Base-by-base conservation (phyloP, 2,797 vertebrate genomes). In the Rhinella marina region DNA sequence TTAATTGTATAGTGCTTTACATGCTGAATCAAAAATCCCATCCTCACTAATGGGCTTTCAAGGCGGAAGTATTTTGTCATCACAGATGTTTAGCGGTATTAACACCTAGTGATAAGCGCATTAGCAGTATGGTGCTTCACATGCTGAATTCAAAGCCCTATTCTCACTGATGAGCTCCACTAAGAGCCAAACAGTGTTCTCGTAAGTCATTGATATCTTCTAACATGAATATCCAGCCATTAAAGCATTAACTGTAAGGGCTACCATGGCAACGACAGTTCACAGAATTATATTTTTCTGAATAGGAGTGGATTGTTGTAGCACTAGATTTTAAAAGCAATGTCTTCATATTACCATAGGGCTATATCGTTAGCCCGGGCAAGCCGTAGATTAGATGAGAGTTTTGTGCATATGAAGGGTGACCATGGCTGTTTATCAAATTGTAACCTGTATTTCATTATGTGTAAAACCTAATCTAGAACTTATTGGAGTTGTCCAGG, bases 231-330 rank as follows among this genome's bases (percentile, higher is more conserved):
- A 48, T 11, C 70, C 50, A 23, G 13, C 75, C 50, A 77, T 77
- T 54, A 54, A 77, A 76, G 54, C 77, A 29, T 61, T 59, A 16
- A 10, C 16, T 19, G 54, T 59, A 80, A 80, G 78, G 78, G 57
- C 78, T 59, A 59, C 16, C 78, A 80, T 32, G 78, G 54, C 54
- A 59, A 61, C 23, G 78, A 80, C 54, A 27, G 77, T 79, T 79
- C 77, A 56, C 77, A 57, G 56, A 80, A 41, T 17, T 80, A 21
- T 59, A 61, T 80, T 80, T 57, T 80, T 80, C 78, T 56, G 27
- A 27, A 32, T 41, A 32, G 14, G 19, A 32, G 78, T 80, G 54
- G 54, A 57, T 80, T 61, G 27, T 80, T 21, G 50, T 77, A 77
- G 10, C 48, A 11, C 23, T 76, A 76, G 41, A n/a, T n/a, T 50